Evolutionary conservation across 64 coral and sea anemone species (phyloP).

Genomic region (Stylophora pistillata): DNA sequence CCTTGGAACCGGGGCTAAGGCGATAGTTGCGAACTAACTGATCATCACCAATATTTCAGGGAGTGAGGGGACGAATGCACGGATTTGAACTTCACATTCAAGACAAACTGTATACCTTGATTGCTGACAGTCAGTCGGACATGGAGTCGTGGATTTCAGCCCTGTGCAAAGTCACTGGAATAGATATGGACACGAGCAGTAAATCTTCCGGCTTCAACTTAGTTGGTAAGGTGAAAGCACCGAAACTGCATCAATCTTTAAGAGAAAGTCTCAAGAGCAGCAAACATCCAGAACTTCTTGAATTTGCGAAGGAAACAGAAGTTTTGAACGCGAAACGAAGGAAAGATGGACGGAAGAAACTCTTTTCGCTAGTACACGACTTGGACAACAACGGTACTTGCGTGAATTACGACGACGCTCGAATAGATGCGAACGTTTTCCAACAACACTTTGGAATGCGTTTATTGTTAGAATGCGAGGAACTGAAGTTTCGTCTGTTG

Average conservation of each 20-base stretch:
- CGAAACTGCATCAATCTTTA: slow-evolving; percentile 56
- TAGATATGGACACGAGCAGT: slow-evolving; percentile 78
- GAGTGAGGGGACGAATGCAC: slow-evolving; percentile 92
- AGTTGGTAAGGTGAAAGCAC: slow-evolving; percentile 33
- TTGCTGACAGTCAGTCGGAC: slow-evolving; percentile 89
- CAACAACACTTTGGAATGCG: slow-evolving; percentile 85
- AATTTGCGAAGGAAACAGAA: slow-evolving; percentile 96
- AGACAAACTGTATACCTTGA: slow-evolving; percentile 86
- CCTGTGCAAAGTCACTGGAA: slow-evolving; percentile 90
- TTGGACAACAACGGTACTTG: slow-evolving; percentile 80
- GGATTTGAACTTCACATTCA: slow-evolving; percentile 96
- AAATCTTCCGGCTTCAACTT: slow-evolving; percentile 47
- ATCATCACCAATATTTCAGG: slow-evolving; percentile 35
- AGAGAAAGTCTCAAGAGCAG: slow-evolving; percentile 89
- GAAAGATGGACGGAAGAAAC: slow-evolving; percentile 77
- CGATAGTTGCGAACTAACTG: neutral
- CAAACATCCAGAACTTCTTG: slow-evolving; percentile 92
- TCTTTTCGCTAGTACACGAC: slow-evolving; percentile 88
- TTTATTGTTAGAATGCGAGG: slow-evolving; percentile 71
- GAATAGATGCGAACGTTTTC: slow-evolving; percentile 82
- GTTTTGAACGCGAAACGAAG: slow-evolving; percentile 85
- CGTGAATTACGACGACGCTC: slow-evolving; percentile 80
- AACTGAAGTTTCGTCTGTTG: slow-evolving; percentile 90
- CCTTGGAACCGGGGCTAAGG: too few species aligned
- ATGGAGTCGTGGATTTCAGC: slow-evolving; percentile 90